Evolutionary conservation across 2,888 invertebrate genomes (phyloP).

Genomic region (Halictus quadricinctus): DNA sequence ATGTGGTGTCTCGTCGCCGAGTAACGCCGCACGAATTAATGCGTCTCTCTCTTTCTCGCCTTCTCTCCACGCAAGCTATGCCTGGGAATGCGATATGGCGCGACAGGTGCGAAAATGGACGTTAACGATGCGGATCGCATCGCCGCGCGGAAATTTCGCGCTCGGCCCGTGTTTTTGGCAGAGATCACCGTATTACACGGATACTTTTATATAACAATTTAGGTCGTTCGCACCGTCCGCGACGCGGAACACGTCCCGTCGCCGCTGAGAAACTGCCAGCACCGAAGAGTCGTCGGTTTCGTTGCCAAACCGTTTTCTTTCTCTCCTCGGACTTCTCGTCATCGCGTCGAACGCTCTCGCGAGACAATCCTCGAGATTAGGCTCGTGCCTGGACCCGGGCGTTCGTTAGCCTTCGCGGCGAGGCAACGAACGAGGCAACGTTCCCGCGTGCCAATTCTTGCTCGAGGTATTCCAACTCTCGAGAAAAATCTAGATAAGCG

Average conservation of each 20-base stretch:
- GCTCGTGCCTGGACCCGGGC: neutral
- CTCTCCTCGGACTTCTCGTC: conserved; percentile 1
- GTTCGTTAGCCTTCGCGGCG: neutral
- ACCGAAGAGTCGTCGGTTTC: conserved; percentile 56
- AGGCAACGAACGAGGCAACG: too few species aligned
- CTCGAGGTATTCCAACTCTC: conserved; percentile 27
- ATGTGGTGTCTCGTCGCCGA: conserved; percentile 23
- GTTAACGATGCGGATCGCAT: conserved; percentile 4
- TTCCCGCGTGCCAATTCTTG: conserved; percentile 28
- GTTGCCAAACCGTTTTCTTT: conserved; percentile 59
- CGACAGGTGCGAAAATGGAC: neutral
- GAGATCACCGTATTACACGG: conserved; percentile 51
- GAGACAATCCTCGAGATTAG: conserved; percentile 30
- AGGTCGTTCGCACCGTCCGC: conserved; percentile 72
- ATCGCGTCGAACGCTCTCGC: neutral
- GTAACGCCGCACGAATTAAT: conserved; percentile 42
- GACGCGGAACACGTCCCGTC: conserved; percentile 38
- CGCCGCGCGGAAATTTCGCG: conserved; percentile 12
- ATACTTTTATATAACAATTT: conserved; percentile 76
- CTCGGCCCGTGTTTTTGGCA: conserved; percentile 60
- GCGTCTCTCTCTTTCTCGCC: neutral
- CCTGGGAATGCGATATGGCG: neutral
- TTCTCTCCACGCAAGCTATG: neutral
- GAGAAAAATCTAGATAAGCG: conserved; percentile 57
- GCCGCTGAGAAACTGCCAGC: conserved; percentile 60